These are phyloP conservation scores for Clunio marinus DNA, from an alignment of 2,888 invertebrate species.

Conservation along the genomic window DNA sequence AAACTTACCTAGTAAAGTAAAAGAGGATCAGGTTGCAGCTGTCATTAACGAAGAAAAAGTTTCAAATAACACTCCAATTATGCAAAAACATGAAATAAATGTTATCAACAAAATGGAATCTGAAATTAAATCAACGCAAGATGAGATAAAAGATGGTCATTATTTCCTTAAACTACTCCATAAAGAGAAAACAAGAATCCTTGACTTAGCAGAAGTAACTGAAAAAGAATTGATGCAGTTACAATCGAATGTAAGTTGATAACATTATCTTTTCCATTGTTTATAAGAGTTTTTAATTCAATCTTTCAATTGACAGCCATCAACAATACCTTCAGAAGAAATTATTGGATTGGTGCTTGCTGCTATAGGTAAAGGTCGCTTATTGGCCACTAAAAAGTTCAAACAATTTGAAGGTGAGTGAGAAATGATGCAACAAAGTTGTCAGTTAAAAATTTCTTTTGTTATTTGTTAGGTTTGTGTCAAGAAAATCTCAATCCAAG, in stretches of 20 bases:
- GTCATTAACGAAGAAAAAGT: background rate
- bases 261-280: slow-evolving; percentile 19
- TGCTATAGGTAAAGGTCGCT: slow-evolving; percentile 84
- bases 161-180: slow-evolving; percentile 73
- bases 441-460: background rate
- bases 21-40: background rate
- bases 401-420: slow-evolving; percentile 81
- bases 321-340: slow-evolving; percentile 66
- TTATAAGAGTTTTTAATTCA: slow-evolving; percentile 40
- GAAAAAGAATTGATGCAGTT: slow-evolving; percentile 65
- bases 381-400: slow-evolving; percentile 88
- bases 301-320: slow-evolving; percentile 43
- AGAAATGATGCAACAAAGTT: background rate
- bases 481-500: slow-evolving; percentile 63
- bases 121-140: background rate
- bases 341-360: slow-evolving; percentile 77
- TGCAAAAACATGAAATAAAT: background rate
- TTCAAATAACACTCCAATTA: background rate
- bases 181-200: slow-evolving; percentile 65
- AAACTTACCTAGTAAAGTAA: background rate
- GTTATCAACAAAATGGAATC: background rate
- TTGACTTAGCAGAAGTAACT: slow-evolving; percentile 62
- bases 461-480: slow-evolving; percentile 56
- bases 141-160: slow-evolving; percentile 54
- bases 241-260: slow-evolving; percentile 50